A percentile compares a stretch with the other conserved stretches of the same genome.
These are phyloP conservation scores for Archegozetes longisetosus DNA, from an alignment of 1,140 invertebrate species.

Conservation along the genomic window DNA sequence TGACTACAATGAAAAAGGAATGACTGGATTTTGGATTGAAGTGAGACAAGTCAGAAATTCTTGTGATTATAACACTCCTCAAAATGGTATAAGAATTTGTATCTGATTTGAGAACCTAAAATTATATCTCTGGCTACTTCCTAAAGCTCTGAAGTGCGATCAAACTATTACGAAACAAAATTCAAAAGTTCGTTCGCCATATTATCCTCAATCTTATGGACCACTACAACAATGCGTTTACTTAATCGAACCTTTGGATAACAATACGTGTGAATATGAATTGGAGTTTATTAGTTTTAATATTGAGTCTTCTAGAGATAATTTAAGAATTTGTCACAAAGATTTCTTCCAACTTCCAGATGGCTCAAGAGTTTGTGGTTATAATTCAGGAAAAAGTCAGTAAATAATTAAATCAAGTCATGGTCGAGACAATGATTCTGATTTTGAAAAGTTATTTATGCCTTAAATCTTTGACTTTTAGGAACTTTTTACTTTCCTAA, in stretches of 20 bases:
- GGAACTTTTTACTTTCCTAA: constrained; percentile 16
- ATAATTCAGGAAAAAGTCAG: constrained; percentile 12
- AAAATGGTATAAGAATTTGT: not conserved
- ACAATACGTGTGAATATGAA: constrained; percentile 14
- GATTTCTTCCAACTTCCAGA: constrained; percentile 22
- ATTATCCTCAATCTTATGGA: constrained; percentile 6
- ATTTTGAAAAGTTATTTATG: not conserved
- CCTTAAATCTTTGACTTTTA: not conserved
- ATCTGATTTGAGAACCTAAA: not conserved
- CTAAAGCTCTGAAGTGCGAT: constrained; percentile 12
- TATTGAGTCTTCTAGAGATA: constrained; percentile 14
- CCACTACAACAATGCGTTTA: constrained; percentile 13
- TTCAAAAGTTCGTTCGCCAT: constrained; percentile 1
- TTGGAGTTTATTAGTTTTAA: constrained; percentile 22
- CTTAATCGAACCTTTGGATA: constrained; percentile 1
- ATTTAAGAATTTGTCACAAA: constrained; percentile 13
- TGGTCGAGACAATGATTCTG: too few relatives aligned
- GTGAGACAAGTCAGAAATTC: constrained; percentile 20
- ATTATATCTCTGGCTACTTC: not conserved
- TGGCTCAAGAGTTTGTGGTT: constrained; percentile 19
- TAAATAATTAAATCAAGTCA: not conserved
- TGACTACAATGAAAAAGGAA: constrained; percentile 12
- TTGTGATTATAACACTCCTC: constrained; percentile 8
- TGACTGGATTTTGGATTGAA: constrained; percentile 21
- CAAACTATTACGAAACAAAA: not conserved